Percentiles rank a stretch among this genome's conserved stretches.
Conservation (phyloP, 2,797 vertebrate species). For the Phrynocephalus vlangalii region DNA sequence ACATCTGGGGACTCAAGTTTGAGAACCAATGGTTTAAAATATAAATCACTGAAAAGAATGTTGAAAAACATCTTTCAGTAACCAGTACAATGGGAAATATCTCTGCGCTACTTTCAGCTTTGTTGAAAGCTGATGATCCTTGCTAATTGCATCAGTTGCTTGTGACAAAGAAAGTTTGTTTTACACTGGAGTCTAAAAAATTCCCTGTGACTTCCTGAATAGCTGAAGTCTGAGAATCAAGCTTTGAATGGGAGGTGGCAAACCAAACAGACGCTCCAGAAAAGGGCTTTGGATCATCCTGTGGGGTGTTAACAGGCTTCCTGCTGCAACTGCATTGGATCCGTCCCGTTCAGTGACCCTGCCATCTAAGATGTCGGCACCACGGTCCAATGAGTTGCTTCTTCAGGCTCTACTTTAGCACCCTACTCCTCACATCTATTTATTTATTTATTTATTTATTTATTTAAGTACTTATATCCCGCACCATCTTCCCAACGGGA, state of each 20-base stretch:
- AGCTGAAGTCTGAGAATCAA: background rate
- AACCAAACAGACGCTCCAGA: accelerated
- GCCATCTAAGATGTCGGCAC: background rate
- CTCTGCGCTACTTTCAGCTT: accelerated
- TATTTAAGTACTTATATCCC: no score
- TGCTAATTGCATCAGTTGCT: background rate
- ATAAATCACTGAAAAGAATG: background rate
- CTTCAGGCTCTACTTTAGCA: background rate
- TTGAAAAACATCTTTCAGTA: accelerated
- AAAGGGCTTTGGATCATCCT: background rate
- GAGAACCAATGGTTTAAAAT: no score
- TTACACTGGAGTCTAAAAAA: background rate
- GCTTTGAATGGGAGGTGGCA: accelerated
- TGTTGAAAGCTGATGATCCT: background rate
- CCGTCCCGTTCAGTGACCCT: background rate
- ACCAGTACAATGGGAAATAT: accelerated
- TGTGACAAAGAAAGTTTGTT: background rate
- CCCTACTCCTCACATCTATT: background rate
- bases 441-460: no score
- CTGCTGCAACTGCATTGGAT: background rate
- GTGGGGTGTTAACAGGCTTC: background rate
- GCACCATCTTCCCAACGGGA: no score
- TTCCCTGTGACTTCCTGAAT: background rate
- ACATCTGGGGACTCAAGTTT: no score
- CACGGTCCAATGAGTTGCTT: background rate